These are phyloP conservation scores for Cavia aperea DNA, from an alignment of 2,113 vertebrate genomes.

Conservation along the genomic window DNA sequence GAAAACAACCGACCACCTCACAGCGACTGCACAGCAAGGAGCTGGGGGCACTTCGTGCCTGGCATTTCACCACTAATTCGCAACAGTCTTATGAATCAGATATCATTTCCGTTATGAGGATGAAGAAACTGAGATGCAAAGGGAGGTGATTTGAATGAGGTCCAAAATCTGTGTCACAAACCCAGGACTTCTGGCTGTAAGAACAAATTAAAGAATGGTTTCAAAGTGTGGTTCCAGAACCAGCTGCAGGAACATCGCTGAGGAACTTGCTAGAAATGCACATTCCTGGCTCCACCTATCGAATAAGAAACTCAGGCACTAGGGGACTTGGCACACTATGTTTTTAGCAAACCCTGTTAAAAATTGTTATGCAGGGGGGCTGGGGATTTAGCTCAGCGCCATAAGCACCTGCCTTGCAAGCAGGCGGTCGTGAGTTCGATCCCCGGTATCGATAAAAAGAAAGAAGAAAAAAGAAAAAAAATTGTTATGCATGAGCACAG, in stretches of 20 bases:
- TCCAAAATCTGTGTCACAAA: not conserved
- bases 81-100: not conserved
- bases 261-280: not conserved
- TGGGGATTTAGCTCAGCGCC: no score
- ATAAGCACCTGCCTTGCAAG: no score
- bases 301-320: not conserved
- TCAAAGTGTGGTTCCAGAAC: not conserved
- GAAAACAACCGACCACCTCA: not conserved
- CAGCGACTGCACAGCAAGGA: not conserved
- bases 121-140: slow-evolving; percentile 5
- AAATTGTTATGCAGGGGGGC: not conserved
- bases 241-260: not conserved
- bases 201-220: not conserved
- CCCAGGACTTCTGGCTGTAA: not conserved
- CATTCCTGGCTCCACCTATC: not conserved
- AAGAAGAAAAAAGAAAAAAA: not conserved
- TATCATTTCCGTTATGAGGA: not conserved
- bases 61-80: not conserved
- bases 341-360: not conserved
- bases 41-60: not conserved
- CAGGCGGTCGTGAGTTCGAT: no score
- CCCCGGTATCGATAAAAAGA: no score
- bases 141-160: not conserved
- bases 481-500: not conserved
- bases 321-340: no score